Conservation (phyloP, 2,797 vertebrate species). For the Bradypodion ventrale region DNA sequence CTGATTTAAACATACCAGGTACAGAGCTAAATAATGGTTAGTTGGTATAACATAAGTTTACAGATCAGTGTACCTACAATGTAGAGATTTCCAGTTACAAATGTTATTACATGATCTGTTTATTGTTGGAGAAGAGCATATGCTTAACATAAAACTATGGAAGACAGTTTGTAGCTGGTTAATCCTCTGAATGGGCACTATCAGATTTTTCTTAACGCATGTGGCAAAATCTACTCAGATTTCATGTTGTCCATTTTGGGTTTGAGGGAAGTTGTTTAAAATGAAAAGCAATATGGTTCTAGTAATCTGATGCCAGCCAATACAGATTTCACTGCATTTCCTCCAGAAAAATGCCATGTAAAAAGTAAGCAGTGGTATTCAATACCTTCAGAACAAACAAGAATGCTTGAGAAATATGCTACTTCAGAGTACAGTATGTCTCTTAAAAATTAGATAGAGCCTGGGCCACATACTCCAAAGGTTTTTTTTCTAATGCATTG, state of each 20-base stretch:
- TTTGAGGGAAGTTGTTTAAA: background rate
- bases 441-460: background rate
- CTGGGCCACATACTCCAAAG: background rate
- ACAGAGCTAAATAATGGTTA: too few species aligned
- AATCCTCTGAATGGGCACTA: background rate
- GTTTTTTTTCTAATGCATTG: background rate
- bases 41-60: too few species aligned
- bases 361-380: background rate
- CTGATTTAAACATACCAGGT: too few species aligned
- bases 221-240: background rate
- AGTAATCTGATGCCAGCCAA: slow-evolving; percentile 15
- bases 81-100: background rate
- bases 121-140: slow-evolving; percentile 18
- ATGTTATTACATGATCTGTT: slow-evolving; percentile 16
- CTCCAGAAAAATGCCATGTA: background rate
- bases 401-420: background rate
- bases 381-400: slow-evolving; percentile 21
- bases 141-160: background rate
- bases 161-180: background rate
- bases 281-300: background rate
- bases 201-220: background rate
- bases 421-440: background rate
- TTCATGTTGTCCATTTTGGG: accelerated
- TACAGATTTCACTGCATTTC: background rate
- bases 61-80: too few species aligned